Percentiles rank a stretch among this genome's conserved stretches.
phyloP scores from a whole-genome alignment of 2,113 vertebrate genomes.

The Podocnemis expansa region DNA sequence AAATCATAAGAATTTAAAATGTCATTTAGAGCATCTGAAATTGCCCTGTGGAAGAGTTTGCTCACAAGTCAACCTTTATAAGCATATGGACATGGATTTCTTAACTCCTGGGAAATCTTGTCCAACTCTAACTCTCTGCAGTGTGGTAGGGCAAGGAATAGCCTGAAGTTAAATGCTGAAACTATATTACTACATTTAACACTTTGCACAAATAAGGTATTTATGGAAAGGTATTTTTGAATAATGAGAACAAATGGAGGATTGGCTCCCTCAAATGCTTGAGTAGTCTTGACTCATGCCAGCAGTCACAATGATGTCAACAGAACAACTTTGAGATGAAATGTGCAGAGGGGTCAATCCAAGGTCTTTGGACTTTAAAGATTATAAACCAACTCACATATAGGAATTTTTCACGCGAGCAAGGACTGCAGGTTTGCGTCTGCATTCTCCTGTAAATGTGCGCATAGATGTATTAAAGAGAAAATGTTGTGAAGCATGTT shows the following conservation, averaged over 20 bases:
- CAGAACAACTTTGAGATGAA: not conserved
- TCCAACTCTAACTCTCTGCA: slow-evolving; percentile 7
- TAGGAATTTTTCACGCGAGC: not conserved
- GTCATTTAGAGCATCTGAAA: slow-evolving; percentile 45
- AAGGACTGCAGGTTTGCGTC: not conserved
- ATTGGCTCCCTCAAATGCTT: not conserved
- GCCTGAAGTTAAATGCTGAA: slow-evolving; percentile 10
- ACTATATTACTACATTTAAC: slow-evolving; percentile 18
- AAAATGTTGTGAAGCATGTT: accelerated
- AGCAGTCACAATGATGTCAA: not conserved
- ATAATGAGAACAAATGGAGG: accelerated
- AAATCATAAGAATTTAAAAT: slow-evolving; percentile 47
- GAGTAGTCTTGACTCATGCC: not conserved
- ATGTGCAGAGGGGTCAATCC: not conserved
- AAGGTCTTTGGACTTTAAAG: not conserved
- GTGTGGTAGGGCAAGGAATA: not conserved
- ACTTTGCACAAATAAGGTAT: not conserved
- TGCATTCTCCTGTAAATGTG: accelerated
- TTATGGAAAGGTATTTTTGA: not conserved
- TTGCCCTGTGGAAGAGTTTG: slow-evolving; percentile 46
- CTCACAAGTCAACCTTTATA: slow-evolving; percentile 60
- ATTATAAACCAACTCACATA: not conserved
- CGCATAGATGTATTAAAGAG: not conserved
- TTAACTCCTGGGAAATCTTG: slow-evolving; percentile 59
- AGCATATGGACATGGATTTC: slow-evolving; percentile 19